phyloP scores from a whole-genome alignment of 2,797 vertebrate genomes.

The Scolopax rusticola region DNA sequence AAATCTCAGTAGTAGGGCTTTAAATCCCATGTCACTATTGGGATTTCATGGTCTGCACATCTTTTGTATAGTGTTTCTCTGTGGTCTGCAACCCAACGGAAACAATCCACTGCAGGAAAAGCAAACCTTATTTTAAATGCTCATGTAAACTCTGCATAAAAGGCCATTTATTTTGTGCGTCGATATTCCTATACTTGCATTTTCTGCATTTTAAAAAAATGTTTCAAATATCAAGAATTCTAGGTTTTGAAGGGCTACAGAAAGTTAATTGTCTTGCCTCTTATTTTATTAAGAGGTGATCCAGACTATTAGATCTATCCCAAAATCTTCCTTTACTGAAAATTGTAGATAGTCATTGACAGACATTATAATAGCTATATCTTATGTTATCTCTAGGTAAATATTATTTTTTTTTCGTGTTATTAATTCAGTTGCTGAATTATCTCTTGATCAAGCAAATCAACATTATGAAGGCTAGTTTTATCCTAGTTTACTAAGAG shows the following conservation, averaged over 20 bases:
- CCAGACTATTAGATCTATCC: background rate
- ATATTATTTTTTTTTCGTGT: background rate
- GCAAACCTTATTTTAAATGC: background rate
- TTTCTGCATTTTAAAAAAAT: background rate
- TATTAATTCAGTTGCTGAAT: background rate
- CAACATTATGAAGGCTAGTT: background rate
- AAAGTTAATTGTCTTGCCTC: background rate
- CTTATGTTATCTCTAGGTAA: background rate
- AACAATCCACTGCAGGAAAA: background rate
- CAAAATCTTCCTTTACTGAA: background rate
- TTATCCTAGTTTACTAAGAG: background rate
- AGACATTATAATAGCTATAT: background rate
- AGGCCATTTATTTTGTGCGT: background rate
- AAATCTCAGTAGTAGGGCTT: background rate
- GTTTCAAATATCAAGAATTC: background rate
- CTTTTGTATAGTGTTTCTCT: background rate
- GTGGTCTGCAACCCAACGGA: background rate
- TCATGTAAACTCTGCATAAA: background rate
- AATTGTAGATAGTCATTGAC: background rate
- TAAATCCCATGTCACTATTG: background rate
- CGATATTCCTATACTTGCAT: background rate
- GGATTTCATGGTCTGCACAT: background rate
- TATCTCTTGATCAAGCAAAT: background rate
- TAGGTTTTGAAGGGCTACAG: background rate
- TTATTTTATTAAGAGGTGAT: background rate